Percentiles rank a stretch among this genome's conserved stretches.
Conservation (phyloP, 2,113 vertebrate species). For the Apus apus region DNA sequence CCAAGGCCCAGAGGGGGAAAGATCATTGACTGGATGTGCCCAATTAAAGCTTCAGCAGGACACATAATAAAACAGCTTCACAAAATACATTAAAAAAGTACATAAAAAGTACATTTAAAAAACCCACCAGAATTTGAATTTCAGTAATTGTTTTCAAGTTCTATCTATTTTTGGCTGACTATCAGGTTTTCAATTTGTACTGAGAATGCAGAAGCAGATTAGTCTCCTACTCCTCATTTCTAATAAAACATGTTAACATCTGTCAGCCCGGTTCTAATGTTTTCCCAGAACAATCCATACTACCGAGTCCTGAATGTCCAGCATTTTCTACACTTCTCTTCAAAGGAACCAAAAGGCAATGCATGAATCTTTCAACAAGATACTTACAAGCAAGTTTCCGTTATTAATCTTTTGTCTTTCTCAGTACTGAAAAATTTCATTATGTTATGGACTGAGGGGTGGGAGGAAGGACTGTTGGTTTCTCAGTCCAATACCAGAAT, state of each 20-base stretch:
- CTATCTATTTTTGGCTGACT: slow-evolving; percentile 55
- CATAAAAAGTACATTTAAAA: not conserved
- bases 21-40: not conserved
- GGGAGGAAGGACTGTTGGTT: not conserved
- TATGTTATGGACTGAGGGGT: not conserved
- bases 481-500: not conserved
- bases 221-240: slow-evolving; percentile 49
- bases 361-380: accelerated
- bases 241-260: slow-evolving; percentile 65
- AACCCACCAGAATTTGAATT: slow-evolving; percentile 13
- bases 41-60: not conserved
- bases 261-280: slow-evolving; percentile 38
- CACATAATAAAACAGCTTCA: not conserved
- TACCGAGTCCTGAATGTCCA: not conserved
- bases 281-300: slow-evolving; percentile 8
- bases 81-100: not conserved
- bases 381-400: not conserved
- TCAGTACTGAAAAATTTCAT: not conserved
- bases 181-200: slow-evolving; percentile 55
- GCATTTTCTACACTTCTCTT: not conserved
- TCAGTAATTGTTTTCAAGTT: slow-evolving; percentile 17
- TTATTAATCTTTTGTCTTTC: not conserved
- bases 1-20: not conserved
- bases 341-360: not conserved
- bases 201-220: slow-evolving; percentile 55